Base-by-base conservation (phyloP, 2,113 vertebrate species). In the Upupa epops region DNA sequence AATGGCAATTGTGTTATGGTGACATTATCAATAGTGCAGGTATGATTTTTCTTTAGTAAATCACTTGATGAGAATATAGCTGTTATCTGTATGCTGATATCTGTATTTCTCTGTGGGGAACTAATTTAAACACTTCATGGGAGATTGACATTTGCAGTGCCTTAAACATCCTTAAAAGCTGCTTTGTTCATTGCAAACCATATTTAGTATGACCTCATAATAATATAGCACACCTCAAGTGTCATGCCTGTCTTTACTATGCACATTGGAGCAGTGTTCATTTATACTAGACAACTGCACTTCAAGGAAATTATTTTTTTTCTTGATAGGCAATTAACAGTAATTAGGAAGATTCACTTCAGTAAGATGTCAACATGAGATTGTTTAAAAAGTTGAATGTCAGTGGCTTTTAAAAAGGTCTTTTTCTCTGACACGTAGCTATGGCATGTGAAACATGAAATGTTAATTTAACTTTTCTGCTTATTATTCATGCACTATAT, bases 401-500 rank as follows among this genome's bases (percentile, higher is more conserved):
- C 97, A 97, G 95, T 96, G 96, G 96, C 93, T 98, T 98, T 97
- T 98, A 98, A 98, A 98, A 96, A 97, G 95, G 32, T 64, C 95
- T 91, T 95, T 97, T 66, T 76, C 24, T 36, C 92, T 98, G 97
- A 98, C 97, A 97, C 92, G 84, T 88, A 96, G 92, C 96, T 97
- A 97, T 97, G 96, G 90, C 96, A 96, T 97, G 88, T 97, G 96
- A 98, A 98, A 98, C 90, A 97, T 98, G 97, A 98, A 97, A 97
- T 97, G 97, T 97, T 98, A 98, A 98, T 98, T 98, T 97, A 97
- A 97, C 97, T 97, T 97, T 97, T 97, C 97, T 98, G 86, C 96
- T 97, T 98, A 98, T 98, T 98, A 98, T 98, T 98, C 97, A 98
- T 97, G 98, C 94, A 96, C 97, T 97, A 96, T 98, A 98, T 98